Evolutionary conservation across 2,888 invertebrate genomes (phyloP).

Genomic region (Dasypolia templi): DNA sequence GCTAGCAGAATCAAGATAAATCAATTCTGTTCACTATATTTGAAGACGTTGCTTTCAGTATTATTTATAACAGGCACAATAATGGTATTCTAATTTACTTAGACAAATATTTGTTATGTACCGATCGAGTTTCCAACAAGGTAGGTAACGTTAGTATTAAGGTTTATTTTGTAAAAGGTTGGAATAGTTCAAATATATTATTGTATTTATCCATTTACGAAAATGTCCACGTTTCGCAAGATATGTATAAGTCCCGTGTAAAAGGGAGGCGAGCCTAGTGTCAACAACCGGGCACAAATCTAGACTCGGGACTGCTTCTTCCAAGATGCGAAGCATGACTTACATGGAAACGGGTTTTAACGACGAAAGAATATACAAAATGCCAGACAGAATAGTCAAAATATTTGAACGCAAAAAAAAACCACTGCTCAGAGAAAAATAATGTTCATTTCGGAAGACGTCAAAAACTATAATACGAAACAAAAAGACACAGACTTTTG

Average conservation of each 20-base stretch:
- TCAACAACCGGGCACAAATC: not conserved
- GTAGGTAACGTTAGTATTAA: not conserved
- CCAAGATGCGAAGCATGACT: no score
- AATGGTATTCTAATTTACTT: constrained; percentile 51
- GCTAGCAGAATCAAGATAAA: constrained; percentile 15
- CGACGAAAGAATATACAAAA: no score
- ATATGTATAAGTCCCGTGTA: not conserved
- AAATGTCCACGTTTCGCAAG: not conserved
- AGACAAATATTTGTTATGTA: constrained; percentile 42
- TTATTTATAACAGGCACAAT: constrained; percentile 38
- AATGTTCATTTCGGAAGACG: no score
- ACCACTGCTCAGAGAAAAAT: no score
- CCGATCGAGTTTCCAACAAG: constrained; percentile 16
- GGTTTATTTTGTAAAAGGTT: not conserved
- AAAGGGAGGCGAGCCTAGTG: not conserved
- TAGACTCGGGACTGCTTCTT: not conserved
- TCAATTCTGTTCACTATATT: constrained; percentile 16
- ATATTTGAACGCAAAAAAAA: no score
- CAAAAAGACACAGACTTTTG: no score
- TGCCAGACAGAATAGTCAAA: no score
- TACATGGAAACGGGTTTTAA: no score
- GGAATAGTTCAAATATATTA: not conserved
- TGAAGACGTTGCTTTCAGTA: constrained; percentile 22
- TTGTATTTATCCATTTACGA: not conserved
- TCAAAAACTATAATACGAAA: no score